Evolutionary conservation across 2,113 vertebrate genomes (phyloP), one percentile per base, ranked within the genome.

Genomic region (Pygoscelis adeliae): DNA sequence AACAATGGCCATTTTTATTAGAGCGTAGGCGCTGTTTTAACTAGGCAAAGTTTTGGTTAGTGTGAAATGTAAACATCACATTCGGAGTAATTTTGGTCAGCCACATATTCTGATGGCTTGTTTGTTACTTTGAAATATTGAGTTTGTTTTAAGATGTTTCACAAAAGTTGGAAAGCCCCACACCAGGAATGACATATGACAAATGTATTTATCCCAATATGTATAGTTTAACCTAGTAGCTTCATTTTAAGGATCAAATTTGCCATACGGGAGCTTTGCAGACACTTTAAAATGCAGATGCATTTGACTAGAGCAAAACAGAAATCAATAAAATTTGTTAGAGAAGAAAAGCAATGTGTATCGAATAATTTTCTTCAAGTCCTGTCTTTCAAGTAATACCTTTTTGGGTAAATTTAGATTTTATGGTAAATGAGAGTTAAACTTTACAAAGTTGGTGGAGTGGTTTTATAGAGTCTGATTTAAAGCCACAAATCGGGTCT

Each of bases 1-100:
- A 96, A 98, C 98, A 98, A 98, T 98, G 96, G 89, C 93, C 93
- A 78, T 98, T 98, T 98, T 98, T 98, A 98, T 97, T 95, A 79
- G 17, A 38, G 44, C 5, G 26, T 80, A 92, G 85, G 85, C 32
- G 9, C 77, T 87, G 74, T 90, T 96, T 96, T 82, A 94, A 87
- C 53, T 63, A n/a, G 71, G 90, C 78, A 65, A 96, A 96, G 29
- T 91, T 96, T 93, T 89, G 78, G 63, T 81, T 93, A 47, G 87
- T 69, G 7, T 15, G 44, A 79, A 83, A 65, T 78, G 72, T 36
- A 90, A 87, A 55, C 16, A 34, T 36, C 21, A 46, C 15, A 3
- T 90, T 87, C 9, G 16, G 61, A 94, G 42, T 40, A 59, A n/a
- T 93, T 94, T 95, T 12, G 8, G 23, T 92, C 66, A 87, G 83